These are phyloP conservation scores for Silurus glanis DNA, from an alignment of 2,113 vertebrate genomes.

Conservation along the genomic window DNA sequence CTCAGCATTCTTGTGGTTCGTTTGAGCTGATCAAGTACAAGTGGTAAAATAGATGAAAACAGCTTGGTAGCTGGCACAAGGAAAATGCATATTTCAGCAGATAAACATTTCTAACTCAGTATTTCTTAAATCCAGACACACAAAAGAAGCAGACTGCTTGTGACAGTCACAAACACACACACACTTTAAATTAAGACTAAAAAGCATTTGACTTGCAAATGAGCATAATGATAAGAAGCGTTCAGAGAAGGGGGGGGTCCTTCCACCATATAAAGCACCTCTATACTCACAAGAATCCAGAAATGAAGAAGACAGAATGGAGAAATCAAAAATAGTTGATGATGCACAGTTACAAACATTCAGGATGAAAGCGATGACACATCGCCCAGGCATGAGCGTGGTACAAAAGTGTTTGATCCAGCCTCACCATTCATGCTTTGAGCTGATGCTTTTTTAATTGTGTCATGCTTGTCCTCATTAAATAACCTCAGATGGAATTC, in stretches of 20 bases:
- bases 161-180: neutral
- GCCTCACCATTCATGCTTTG: neutral
- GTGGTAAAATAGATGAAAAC: constrained; percentile 17
- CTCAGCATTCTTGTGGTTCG: neutral
- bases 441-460: neutral
- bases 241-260: neutral
- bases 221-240: neutral
- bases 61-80: neutral
- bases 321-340: constrained; percentile 49
- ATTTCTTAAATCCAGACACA: neutral
- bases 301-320: constrained; percentile 46
- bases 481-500: neutral
- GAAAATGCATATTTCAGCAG: neutral
- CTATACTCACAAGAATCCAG: neutral
- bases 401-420: neutral
- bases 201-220: constrained; percentile 41
- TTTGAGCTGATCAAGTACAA: neutral
- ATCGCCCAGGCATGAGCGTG: neutral
- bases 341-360: constrained; percentile 1
- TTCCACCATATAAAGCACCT: neutral
- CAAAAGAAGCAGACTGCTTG: neutral
- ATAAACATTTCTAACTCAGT: neutral
- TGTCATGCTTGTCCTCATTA: neutral
- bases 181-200: neutral
- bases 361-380: constrained; percentile 23